phyloP scores from a whole-genome alignment of 2,797 vertebrate genomes.

The Sus cebifrons region DNA sequence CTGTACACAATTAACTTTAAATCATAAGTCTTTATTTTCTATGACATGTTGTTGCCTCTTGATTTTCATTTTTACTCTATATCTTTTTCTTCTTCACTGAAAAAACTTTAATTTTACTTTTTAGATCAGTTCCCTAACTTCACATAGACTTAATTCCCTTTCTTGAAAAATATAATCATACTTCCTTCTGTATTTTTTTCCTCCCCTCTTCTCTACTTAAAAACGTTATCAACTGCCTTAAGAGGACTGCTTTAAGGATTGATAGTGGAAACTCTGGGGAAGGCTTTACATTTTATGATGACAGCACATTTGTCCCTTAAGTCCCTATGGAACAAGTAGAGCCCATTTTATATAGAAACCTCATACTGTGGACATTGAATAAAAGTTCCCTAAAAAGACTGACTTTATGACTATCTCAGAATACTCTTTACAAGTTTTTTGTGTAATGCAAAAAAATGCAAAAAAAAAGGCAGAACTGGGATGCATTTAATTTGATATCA shows the following conservation, averaged over 20 bases:
- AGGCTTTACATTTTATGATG: not conserved
- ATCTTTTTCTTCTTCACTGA: slow-evolving; percentile 24
- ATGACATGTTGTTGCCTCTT: slow-evolving; percentile 46
- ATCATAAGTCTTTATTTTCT: slow-evolving; percentile 38
- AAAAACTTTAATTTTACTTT: slow-evolving; percentile 52
- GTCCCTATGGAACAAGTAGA: not conserved
- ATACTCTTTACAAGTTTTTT: not conserved
- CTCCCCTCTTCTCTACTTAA: not conserved
- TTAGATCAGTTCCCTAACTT: slow-evolving; percentile 39
- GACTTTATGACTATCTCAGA: not conserved
- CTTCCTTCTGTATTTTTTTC: not conserved
- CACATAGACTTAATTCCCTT: slow-evolving; percentile 39
- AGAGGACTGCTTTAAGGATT: not conserved
- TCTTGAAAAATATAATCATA: slow-evolving; percentile 34
- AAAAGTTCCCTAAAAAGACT: not conserved
- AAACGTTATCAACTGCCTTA: not conserved
- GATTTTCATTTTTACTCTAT: slow-evolving; percentile 26
- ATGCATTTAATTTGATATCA: not conserved
- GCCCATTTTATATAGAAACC: not conserved
- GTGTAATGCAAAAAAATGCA: too few relatives aligned
- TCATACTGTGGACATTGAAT: not conserved
- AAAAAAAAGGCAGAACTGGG: not conserved
- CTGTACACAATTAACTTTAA: slow-evolving; percentile 23
- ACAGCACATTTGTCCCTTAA: not conserved
- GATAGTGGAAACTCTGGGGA: not conserved